Evolutionary conservation across 2,113 vertebrate species (phyloP), one percentile per base, ranked within the genome.

Genomic region (Capreolus pygargus): DNA sequence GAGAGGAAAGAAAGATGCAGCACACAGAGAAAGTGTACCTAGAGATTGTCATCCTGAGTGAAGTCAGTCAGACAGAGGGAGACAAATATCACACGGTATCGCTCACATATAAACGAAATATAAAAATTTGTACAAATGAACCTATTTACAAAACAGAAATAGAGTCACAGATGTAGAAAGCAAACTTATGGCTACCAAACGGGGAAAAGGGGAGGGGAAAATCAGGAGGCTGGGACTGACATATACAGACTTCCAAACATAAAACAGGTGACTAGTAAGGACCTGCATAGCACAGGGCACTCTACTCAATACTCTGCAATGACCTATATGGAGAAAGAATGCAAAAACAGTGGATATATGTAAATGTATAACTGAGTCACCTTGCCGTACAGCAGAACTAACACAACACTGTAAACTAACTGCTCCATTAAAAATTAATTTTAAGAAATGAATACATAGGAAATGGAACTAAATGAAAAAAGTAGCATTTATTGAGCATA

Each of bases 371-470:
- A 45, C 13, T 45, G 70, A 45, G 0, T 47, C 76, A 19, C 76
- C 15, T 6, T 47, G 43, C 43, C 0, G 0, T 47, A 79, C 1
- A 79, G 15, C 4, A 3, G 43, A 47, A 79, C 43, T 79, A 79
- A 47, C 0, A 1, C 7, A 78, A 47, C 76, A 79, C 0, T 79
- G 27, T 47, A 47, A 47, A 79, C 45, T 43, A 79, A 47, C 45
- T 47, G 47, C 27, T 47, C 15, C 76, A 30, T 3, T 3, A 17
- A 79, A 79, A 47, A 47, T 47, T 47, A 79, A 30, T 79, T 78
- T 16, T 0, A 30, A 47, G 11, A 47, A 30, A 30, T 17, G 15
- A 47, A 30, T 79, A 30, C 76, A 47, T 12, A 57, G n/a, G 88
- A 55, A 85, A 67, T 36, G 33, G 16, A 85, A 21, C 25, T 91